Base-by-base conservation (phyloP, 2,113 vertebrate species). In the Trichechus manatus region DNA sequence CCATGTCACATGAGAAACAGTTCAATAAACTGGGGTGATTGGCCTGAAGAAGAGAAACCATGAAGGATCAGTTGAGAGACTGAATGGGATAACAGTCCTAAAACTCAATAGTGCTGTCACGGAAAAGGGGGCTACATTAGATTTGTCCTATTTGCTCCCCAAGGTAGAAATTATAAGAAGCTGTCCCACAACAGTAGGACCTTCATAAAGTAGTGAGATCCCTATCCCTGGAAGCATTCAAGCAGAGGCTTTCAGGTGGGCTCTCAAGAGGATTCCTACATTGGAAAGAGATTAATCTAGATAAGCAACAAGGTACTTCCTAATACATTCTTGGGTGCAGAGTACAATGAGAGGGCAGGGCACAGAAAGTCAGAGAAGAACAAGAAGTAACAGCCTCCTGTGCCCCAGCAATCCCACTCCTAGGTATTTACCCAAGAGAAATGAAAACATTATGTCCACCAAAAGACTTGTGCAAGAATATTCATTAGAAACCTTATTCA, bases 401-500 rank as follows among this genome's bases (percentile, higher is more conserved):
- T 29, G 74, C 77, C 79, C 74, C 63, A n/a, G 56, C 74, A 59
- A 63, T 36, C 17, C 36, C 63, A n/a, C 31, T 72, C 77, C 50
- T n/a, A 77, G 39, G 27, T 81, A 19, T 4, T 70, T 56, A 94
- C 50, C 23, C 20, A 61, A 50, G 50, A 89, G 72, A 93, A 89
- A 92, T 50, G 56, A 85, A 97, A 95, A 92, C 36, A 96, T 13
- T 4, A 70, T 1, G 20, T 66, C 20, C 64, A 87, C 89, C 94
- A 82, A 92, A 89, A 84, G 68, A 79, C 56, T 47, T 64, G 36
- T 20, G 5, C 47, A 80, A 87, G n/a, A 96, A 86, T 15, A 42
- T n/a, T 75, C 44, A 56, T 1, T 19, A 63, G 29, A 33, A 72
- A 31, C 23, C 72, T 96, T 68, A 87, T 20, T 84, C 61, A 15